Evolutionary conservation across 2,797 vertebrate genomes (phyloP).

Genomic region (Acanthornis magna): DNA sequence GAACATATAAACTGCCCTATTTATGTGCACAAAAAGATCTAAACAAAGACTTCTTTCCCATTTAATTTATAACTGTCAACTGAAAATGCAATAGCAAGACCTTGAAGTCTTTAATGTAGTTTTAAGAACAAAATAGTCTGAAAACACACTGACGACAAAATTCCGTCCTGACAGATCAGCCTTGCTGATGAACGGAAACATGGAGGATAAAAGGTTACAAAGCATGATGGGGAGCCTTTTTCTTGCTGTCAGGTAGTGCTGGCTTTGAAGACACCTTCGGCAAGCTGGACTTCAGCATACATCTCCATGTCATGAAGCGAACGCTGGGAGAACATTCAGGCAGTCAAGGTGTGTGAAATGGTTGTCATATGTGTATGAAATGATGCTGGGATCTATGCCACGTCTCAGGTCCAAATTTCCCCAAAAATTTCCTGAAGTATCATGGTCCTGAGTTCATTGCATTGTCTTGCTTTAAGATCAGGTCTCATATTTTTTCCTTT

Average conservation of each 20-base stretch:
- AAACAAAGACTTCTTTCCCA: neutral
- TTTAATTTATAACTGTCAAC: neutral
- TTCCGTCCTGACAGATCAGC: neutral
- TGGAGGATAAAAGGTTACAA: neutral
- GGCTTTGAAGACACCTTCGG: neutral
- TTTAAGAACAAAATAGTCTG: neutral
- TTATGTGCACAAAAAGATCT: neutral
- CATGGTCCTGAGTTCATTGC: neutral
- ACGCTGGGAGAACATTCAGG: neutral
- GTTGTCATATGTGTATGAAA: neutral
- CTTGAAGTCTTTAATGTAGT: neutral
- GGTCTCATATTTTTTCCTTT: neutral
- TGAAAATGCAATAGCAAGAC: neutral
- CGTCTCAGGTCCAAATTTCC: neutral
- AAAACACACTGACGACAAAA: neutral
- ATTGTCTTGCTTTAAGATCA: neutral
- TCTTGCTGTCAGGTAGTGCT: neutral
- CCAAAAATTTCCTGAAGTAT: neutral
- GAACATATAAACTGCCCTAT: neutral
- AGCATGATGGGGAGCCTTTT: fast-evolving
- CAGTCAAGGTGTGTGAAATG: neutral
- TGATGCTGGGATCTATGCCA: neutral
- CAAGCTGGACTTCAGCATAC: neutral
- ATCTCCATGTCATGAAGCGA: neutral
- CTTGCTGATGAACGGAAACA: neutral